A percentile compares a stretch with the other conserved stretches of the same genome.
Evolutionary conservation across 2,113 vertebrate genomes (phyloP).

Genomic region (Xenus cinereus): DNA sequence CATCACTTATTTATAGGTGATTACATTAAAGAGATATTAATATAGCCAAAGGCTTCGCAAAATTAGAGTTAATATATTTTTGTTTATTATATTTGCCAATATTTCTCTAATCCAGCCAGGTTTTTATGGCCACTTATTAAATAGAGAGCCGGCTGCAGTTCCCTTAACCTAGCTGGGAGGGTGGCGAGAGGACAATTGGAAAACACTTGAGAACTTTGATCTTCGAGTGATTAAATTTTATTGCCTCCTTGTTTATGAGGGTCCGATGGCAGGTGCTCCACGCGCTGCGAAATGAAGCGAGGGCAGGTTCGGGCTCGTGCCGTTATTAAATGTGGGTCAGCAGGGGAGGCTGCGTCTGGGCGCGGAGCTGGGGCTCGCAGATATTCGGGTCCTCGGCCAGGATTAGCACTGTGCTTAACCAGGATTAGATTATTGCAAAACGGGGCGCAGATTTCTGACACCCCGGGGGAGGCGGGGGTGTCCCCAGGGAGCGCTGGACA

Average conservation of each 20-base stretch:
- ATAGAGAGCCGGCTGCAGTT: not conserved
- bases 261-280: fast-evolving
- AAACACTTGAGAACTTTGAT: not conserved
- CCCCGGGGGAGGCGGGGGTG: fast-evolving
- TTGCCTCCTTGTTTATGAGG: not conserved
- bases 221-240: not conserved
- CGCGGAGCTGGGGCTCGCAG: not conserved
- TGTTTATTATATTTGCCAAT: conserved; percentile 46
- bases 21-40: conserved; percentile 82
- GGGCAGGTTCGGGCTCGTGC: fast-evolving
- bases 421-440: not conserved
- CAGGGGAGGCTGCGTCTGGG: not conserved
- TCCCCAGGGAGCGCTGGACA: fast-evolving
- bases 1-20: conserved; percentile 82
- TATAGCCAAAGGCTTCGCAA: conserved; percentile 73
- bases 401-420: not conserved
- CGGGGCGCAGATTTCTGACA: not conserved
- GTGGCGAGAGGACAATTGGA: not conserved
- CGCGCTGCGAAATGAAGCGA: not conserved
- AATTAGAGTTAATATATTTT: conserved; percentile 78
- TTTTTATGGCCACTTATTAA: conserved; percentile 42
- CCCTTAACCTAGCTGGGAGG: not conserved
- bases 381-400: fast-evolving
- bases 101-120: not conserved
- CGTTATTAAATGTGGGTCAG: not conserved